Evolutionary conservation across 2,797 vertebrate genomes (phyloP), one percentile per base, ranked within the genome.

Genomic region (Chrysolophus pictus): DNA sequence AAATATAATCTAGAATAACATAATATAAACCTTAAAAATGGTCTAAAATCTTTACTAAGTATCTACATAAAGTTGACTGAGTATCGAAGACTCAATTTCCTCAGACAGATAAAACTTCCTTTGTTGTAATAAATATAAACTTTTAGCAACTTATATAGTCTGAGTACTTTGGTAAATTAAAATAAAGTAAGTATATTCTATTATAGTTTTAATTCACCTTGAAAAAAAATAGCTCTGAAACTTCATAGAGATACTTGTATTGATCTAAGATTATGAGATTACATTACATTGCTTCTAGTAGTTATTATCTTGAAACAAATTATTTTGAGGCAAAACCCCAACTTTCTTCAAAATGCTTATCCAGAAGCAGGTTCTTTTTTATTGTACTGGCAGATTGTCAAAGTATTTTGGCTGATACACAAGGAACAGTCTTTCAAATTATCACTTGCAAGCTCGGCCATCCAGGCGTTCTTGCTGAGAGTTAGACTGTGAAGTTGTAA

Each of bases 321-420:
- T 28, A 41, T 42, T 81, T 87, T 58, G 18, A 75, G 51, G 41
- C 17, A 37, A 84, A 81, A 74, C 17, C 12, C 12, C 35, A 65
- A 14, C 28, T 82, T 94, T 82, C 69, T 73, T 58, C 53, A 91
- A 64, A 60, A 42, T 35, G 11, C 29, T 0, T 69, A 39, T 84
- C 26, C 51, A 67, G 46, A 53, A 6, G 62, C 11, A 29, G 4
- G 1, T 4, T 46, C 3, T 2, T 42, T 88, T 77, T 21, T 46
- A n/a, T 70, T 75, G 22, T 64, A 68, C 47, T 90, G 87, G 85
- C 88, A 82, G 22, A 55, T 85, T 86, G 83, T 86, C 79, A 94
- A 88, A 91, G 46, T 79, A 62, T 76, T 93, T 91, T 95, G 94
- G 83, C 85, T 88, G 49, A 74, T 87, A 47, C 4, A 35, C 19